Percentiles rank a stretch among this genome's conserved stretches.
Conservation (phyloP, 1,140 invertebrate genomes). For the Drosophila teissieri region DNA sequence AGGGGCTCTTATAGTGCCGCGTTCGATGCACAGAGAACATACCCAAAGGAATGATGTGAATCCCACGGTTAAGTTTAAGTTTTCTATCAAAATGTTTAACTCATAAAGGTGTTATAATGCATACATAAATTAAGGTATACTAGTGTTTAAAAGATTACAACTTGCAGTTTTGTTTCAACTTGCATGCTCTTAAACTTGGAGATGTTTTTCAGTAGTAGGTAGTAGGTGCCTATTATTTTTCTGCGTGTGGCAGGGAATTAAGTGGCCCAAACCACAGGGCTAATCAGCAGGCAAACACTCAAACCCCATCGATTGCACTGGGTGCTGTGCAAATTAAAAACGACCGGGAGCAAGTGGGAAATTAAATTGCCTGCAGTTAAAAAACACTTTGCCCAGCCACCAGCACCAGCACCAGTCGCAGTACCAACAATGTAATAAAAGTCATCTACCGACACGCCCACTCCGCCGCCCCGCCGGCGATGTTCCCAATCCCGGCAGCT, state of each 20-base stretch:
- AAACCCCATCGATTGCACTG: constrained; percentile 51
- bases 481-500: constrained; percentile 21
- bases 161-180: too few relatives aligned
- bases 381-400: constrained; percentile 64
- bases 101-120: too few relatives aligned
- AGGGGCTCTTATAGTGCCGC: constrained; percentile 43
- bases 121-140: too few relatives aligned
- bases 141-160: too few relatives aligned
- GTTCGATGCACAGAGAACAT: constrained; percentile 9
- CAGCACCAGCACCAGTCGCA: constrained; percentile 12
- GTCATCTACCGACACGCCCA: constrained; percentile 64
- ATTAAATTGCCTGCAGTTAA: constrained; percentile 83
- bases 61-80: background rate
- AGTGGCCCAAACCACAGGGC: constrained; percentile 31
- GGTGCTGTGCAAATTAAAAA: constrained; percentile 64
- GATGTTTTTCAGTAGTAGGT: too few relatives aligned
- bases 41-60: background rate
- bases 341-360: constrained; percentile 52
- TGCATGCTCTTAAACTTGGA: too few relatives aligned
- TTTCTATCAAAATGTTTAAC: too few relatives aligned
- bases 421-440: constrained; percentile 65
- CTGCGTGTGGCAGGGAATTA: constrained; percentile 14
- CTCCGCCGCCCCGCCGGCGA: constrained; percentile 5
- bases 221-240: background rate
- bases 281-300: constrained; percentile 67